Percentiles rank a stretch among this genome's conserved stretches.
Conservation (phyloP, 2,888 invertebrate genomes). For the Lordiphosa fenestrarum region DNA sequence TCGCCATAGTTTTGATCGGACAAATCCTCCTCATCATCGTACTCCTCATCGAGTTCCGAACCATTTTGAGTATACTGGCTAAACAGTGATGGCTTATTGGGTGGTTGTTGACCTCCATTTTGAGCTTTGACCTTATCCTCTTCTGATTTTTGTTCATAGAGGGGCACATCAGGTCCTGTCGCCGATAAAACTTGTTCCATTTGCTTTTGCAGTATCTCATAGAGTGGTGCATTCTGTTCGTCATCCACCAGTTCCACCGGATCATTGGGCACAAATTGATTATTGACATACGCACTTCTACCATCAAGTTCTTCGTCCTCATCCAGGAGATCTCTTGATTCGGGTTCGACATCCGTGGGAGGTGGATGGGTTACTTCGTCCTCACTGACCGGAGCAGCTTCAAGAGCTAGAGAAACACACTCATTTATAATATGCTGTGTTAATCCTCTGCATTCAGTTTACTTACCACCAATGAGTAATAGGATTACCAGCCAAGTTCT, state of each 20-base stretch:
- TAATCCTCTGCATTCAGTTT: too few relatives aligned
- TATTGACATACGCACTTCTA: conserved; percentile 72
- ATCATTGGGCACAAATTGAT: conserved; percentile 64
- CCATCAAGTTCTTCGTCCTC: conserved; percentile 60
- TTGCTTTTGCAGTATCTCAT: conserved; percentile 68
- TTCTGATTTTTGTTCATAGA: conserved; percentile 34
- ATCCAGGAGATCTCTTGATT: conserved; percentile 41
- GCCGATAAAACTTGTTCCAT: conserved; percentile 66
- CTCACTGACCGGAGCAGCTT: conserved; percentile 7
- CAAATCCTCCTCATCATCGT: conserved; percentile 32
- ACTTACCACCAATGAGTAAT: conserved; percentile 39
- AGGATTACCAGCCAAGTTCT: conserved; percentile 17
- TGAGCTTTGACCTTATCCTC: background rate
- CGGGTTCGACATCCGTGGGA: conserved; percentile 15
- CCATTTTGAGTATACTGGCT: conserved; percentile 31
- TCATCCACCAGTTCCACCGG: conserved; percentile 41
- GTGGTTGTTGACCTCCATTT: conserved; percentile 35
- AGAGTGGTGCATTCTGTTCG: conserved; percentile 54
- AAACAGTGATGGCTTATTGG: conserved; percentile 47
- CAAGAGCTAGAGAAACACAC: background rate
- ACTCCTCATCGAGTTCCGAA: conserved; percentile 46
- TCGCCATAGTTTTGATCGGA: conserved; percentile 35
- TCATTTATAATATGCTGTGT: background rate
- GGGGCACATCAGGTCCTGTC: conserved; percentile 47
- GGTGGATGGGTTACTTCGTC: conserved; percentile 21